Evolutionary conservation across 2,888 invertebrate genomes (phyloP), one percentile per base, ranked within the genome.

Genomic region (Agonum fuliginosum): DNA sequence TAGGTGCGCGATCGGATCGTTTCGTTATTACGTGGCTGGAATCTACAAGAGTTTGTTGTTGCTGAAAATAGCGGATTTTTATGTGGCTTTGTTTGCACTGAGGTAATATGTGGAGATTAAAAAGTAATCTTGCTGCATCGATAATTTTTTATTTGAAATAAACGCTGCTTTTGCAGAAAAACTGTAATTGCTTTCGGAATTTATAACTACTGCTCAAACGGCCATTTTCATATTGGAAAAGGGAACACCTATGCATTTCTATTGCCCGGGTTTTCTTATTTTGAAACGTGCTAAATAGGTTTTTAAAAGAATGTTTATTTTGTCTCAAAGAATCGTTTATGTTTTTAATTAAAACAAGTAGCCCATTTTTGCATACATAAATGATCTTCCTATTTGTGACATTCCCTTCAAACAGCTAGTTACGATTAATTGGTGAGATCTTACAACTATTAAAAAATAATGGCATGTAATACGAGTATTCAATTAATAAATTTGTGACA

Each of bases 1-100:
- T 46, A 46, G 46, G 46, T 46, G 46, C 46, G 58, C 58, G 58
- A 62, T 62, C 58, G 4, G 58, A 62, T 62, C 58, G 58, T 62
- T 62, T 62, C 58, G 58, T 62, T 27, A 62, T 62, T 62, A 62
- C 58, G 58, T 62, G 58, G 58, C 14, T 62, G 6, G 58, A 62
- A 62, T 62, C 58, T 30, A 62, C 58, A 62, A 62, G 58, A 62
- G 30, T 30, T 58, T 62, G 58, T 62, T 62, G 58, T 62, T 62
- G 58, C 46, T 46, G 46, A 17, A 46, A 62, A 30, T 27, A 17
- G 27, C 27, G 30, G 8, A 54, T 62, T 62, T 62, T 62, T 62
- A 27, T 30, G 30, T 27, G 27, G 58, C 58, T 62, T 62, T 62
- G 58, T 62, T 62, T 62, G 58, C 58, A 4, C n/a, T 27, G 30